phyloP scores from a whole-genome alignment of 1,140 invertebrate species.

The Pristionchus pacificus region DNA sequence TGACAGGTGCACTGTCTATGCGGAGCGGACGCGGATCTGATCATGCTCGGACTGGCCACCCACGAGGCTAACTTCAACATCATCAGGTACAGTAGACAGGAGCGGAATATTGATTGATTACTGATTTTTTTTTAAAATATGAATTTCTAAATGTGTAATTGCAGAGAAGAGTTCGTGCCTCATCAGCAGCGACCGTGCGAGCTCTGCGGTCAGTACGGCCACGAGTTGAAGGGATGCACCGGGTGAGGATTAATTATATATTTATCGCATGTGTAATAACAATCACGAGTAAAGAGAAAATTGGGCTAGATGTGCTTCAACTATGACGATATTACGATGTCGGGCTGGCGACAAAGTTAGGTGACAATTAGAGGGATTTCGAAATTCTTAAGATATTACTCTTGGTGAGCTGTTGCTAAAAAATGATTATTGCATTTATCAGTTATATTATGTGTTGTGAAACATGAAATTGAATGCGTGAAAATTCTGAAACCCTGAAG shows the following conservation, averaged over 20 bases:
- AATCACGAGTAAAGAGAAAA: no score
- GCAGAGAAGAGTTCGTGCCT: constrained; percentile 94
- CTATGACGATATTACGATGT: no score
- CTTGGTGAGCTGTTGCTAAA: no score
- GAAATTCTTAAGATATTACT: constrained; percentile 6
- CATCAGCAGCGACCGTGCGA: constrained; percentile 93
- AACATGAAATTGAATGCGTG: no score
- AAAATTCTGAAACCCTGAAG: no score
- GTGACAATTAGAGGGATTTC: no score
- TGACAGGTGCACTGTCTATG: constrained; percentile 90
- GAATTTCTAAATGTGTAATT: constrained; percentile 6
- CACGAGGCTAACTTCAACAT: constrained; percentile 96
- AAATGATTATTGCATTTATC: no score
- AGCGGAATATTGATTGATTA: no score
- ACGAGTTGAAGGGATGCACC: constrained; percentile 90
- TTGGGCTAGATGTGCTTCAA: no score
- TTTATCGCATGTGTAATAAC: no score
- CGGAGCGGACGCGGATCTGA: constrained; percentile 95
- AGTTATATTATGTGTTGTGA: no score
- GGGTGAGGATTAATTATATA: constrained; percentile 64
- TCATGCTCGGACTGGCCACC: constrained; percentile 94
- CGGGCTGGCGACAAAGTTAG: no score
- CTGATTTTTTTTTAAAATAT: not conserved
- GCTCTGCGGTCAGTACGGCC: constrained; percentile 87
- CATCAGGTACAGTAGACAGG: constrained; percentile 51